Percentiles rank a stretch among this genome's conserved stretches.
Evolutionary conservation across 2,797 vertebrate species (phyloP).

Genomic region (Coracias cyanogaster): DNA sequence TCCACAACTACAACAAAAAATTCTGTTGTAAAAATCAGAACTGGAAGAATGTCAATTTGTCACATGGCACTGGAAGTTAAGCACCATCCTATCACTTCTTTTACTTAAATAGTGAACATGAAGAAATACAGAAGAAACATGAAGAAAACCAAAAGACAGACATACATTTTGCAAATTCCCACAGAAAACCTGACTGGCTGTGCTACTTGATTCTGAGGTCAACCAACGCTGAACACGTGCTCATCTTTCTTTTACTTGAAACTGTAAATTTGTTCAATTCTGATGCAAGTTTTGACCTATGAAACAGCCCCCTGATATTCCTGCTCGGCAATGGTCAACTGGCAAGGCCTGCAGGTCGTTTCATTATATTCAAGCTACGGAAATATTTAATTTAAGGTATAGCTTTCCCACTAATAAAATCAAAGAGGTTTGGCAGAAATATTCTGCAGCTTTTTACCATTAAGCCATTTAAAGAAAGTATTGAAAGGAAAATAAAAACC

Average conservation of each 20-base stretch:
- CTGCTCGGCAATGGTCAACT: not conserved
- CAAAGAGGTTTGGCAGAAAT: not conserved
- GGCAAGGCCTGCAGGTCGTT: not conserved
- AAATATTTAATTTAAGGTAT: not conserved
- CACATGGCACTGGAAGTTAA: not conserved
- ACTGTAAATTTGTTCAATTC: not conserved
- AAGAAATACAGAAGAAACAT: not conserved
- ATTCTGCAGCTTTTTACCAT: not conserved
- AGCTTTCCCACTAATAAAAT: not conserved
- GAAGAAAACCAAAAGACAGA: not conserved
- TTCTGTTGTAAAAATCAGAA: not conserved
- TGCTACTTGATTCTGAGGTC: not conserved
- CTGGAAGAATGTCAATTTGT: not conserved
- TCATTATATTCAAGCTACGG: not conserved
- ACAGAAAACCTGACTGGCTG: not conserved
- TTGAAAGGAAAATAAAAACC: not conserved
- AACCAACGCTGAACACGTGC: not conserved
- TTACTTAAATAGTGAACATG: not conserved
- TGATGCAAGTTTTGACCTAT: not conserved
- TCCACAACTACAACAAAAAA: too few relatives aligned
- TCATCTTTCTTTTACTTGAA: not conserved
- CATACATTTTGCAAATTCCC: not conserved
- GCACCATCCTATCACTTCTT: not conserved
- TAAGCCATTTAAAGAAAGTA: not conserved
- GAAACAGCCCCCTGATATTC: not conserved